Evolutionary conservation across 64 coral and sea anemone genomes (phyloP), one percentile per base, ranked within the genome.

Genomic region (Dendronephthya gigantea): DNA sequence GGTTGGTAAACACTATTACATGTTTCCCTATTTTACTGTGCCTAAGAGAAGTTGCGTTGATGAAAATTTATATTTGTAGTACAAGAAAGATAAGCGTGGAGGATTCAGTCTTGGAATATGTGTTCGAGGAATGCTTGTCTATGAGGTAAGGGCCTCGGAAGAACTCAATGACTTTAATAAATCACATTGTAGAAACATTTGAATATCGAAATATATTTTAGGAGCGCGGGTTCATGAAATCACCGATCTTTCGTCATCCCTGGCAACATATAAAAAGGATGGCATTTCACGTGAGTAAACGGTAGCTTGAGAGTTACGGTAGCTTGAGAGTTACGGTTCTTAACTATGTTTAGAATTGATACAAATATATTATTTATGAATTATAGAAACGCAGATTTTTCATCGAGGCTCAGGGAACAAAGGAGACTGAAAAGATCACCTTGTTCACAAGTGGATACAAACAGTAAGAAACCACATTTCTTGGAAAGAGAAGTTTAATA

Each of bases 251-350:
- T 87, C 91, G 94, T 38, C 94, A 97, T 72, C 94, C 94, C 13
- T 97, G 94, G 94, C 91, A 97, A 37, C 93, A 91, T 35, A 97
- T 97, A 23, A 97, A 97, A 52, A 75, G 94, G 83, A 97, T 93
- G 94, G 91, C 94, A 8, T 97, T 93, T 87, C 91, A 93, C 38
- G 91, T 93, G 85, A 93, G 88, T 90, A 43, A 19, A 66, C 40
- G 6, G 2, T 28, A 31, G 0, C 13, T 29, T 51, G 2, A 84
- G 13, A n/a, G n/a, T n/a, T n/a, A 66, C 40, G 6, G 2, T 28
- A 31, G 0, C 13, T 29, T 51, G 2, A 84, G 13, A n/a, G n/a
- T n/a, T n/a, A n/a, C n/a, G n/a, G n/a, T n/a, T n/a, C n/a, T n/a
- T 47, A 50, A 17, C 70, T 87, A 45, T 45, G 10, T 43, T 50